Conservation (phyloP, 53 echinoderm and acorn worm species). For the Echinometra lucunter region DNA sequence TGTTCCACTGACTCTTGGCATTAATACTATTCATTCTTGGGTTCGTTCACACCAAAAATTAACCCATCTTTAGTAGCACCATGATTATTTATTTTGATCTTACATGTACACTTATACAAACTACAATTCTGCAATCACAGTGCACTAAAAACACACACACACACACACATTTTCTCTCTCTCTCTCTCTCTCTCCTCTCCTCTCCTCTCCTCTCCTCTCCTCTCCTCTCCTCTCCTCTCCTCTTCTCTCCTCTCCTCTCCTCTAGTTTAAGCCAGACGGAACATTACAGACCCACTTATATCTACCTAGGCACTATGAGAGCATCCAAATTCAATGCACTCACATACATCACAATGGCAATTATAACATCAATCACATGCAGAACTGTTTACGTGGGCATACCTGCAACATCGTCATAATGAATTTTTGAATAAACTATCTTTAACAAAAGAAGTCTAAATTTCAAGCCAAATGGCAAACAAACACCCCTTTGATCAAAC, state of each 20-base stretch:
- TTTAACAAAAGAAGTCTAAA: neutral
- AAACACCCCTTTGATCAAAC: neutral
- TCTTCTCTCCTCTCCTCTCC: neutral
- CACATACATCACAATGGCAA: neutral
- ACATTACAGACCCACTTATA: no score
- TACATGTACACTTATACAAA: no score
- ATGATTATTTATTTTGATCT: no score
- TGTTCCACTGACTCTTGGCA: slow-evolving; percentile 4
- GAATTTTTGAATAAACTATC: neutral
- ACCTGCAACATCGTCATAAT: neutral
- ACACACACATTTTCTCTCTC: no score
- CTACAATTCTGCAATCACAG: no score
- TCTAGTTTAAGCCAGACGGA: no score
- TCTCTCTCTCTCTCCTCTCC: no score
- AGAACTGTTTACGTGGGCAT: neutral
- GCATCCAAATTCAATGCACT: neutral
- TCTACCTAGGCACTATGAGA: no score
- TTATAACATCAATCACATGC: neutral
- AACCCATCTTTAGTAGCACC: neutral
- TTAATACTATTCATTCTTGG: neutral
- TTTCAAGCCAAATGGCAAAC: neutral
- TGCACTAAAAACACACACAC: no score
- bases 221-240: no score
- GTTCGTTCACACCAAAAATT: neutral
- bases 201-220: neutral